phyloP scores from a whole-genome alignment of 2,113 vertebrate genomes.

The Formicarius rufipectus region DNA sequence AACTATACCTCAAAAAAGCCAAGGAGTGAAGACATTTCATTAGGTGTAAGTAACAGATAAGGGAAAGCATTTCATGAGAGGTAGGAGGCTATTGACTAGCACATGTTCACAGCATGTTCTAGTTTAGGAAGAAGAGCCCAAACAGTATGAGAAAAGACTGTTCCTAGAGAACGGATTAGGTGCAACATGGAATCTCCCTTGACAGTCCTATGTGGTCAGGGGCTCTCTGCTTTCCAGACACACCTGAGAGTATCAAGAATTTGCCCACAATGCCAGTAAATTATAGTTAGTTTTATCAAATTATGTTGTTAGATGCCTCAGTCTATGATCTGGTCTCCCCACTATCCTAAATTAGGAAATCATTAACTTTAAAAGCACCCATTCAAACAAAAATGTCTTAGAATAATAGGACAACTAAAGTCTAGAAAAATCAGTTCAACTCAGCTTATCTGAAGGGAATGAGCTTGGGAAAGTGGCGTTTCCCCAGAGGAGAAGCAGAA shows the following conservation, averaged over 20 bases:
- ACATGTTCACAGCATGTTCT: not conserved
- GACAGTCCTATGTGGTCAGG: not conserved
- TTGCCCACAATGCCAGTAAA: not conserved
- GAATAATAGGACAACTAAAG: not conserved
- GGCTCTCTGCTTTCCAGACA: not conserved
- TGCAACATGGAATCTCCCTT: not conserved
- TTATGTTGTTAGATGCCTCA: not conserved
- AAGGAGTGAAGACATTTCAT: not conserved
- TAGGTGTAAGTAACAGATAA: not conserved
- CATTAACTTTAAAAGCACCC: not conserved
- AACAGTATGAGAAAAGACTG: not conserved
- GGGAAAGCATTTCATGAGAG: not conserved
- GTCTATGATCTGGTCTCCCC: not conserved
- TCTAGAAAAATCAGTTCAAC: not conserved
- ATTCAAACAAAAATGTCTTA: not conserved
- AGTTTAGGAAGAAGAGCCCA: not conserved
- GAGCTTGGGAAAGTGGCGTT: not conserved
- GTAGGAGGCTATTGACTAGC: not conserved
- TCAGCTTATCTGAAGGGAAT: not conserved
- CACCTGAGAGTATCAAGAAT: not conserved
- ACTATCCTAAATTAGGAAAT: not conserved
- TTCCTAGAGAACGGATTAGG: not conserved
- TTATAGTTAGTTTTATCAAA: not conserved
- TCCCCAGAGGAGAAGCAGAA: not conserved
- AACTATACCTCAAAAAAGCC: not conserved